phyloP scores from a whole-genome alignment of 2,888 invertebrate species.

The Leuctra nigra region DNA sequence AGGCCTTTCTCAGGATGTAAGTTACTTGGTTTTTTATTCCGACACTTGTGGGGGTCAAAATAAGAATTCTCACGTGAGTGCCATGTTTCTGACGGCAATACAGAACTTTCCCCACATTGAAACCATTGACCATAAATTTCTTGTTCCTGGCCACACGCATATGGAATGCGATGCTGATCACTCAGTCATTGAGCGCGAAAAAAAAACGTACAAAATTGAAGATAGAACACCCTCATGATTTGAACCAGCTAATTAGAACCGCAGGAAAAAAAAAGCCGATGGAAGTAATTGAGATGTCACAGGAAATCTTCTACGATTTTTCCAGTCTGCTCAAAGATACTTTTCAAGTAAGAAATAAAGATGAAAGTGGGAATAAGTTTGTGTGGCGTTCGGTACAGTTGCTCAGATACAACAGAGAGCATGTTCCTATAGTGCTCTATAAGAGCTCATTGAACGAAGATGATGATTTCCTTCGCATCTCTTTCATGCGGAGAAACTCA shows the following conservation, averaged over 20 bases:
- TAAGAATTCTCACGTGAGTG: slow-evolving; percentile 7
- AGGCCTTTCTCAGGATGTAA: slow-evolving; percentile 4
- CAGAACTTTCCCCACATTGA: background rate
- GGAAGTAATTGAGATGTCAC: background rate
- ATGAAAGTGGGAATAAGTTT: background rate
- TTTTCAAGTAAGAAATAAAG: background rate
- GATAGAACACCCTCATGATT: slow-evolving; percentile 4
- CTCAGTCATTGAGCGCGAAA: slow-evolving; percentile 17
- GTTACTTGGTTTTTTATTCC: slow-evolving; percentile 9
- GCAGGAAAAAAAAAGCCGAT: background rate
- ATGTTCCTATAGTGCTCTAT: background rate
- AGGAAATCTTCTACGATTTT: background rate
- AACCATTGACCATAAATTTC: slow-evolving; percentile 19
- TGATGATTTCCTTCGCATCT: background rate
- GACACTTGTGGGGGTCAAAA: no score
- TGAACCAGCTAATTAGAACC: slow-evolving; percentile 3
- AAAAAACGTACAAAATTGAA: background rate
- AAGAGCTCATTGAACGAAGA: background rate
- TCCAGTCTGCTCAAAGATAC: background rate
- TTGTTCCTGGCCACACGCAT: slow-evolving; percentile 18
- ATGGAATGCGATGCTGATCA: slow-evolving; percentile 19
- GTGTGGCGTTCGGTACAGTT: background rate
- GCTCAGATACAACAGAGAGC: background rate
- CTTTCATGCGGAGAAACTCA: background rate
- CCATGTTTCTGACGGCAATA: slow-evolving; percentile 14